Base-by-base conservation (phyloP, 2,888 invertebrate species). In the Nowickia ferox region DNA sequence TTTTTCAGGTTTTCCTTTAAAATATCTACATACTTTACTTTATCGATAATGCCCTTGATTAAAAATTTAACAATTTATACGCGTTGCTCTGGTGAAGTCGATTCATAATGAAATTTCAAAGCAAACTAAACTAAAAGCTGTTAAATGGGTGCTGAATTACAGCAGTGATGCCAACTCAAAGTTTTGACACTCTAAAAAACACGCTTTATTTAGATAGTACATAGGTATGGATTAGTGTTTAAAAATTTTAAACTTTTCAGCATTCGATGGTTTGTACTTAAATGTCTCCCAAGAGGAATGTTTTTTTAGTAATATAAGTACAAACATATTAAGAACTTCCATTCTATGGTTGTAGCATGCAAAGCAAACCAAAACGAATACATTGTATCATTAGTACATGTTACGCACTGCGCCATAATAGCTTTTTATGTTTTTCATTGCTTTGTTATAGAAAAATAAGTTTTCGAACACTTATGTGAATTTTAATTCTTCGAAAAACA, bases 271-370 rank as follows among this genome's bases (percentile, higher is more conserved):
- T 30, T 30, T 57, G 13, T 57, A 57, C n/a, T 57, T 9, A 13
- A 30, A 30, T 4, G 30, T 57, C 15, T 57, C 57, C 57, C 57
- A 57, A 13, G 22, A 9, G 15, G 30, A 57, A 30, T 57, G 57
- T 30, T 30, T 57, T 57, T 22, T 68, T n/a, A 48, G 30, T 51
- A 66, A 51, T 55, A 19, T 48, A 11, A 57, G 57, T 57, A 30
- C n/a, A 30, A 57, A 30, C 57, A 57, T 5, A 57, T 30, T 57
- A 30, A 57, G 11, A 22, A 57, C 30, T 57, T 57, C 57, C 13
- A 9, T 1, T 13, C 30, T 57, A 30, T 57, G 57, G 1, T 13
- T 2, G 57, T 13, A 30, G 13, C 30, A 57, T 30, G 22, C n/a
- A 57, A 15, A 30, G 0, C 51, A 51, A 51, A 51, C 51, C 51